Evolutionary conservation across 2,888 invertebrate species (phyloP).

Genomic region (Imbricaverruca yamaguchii): DNA sequence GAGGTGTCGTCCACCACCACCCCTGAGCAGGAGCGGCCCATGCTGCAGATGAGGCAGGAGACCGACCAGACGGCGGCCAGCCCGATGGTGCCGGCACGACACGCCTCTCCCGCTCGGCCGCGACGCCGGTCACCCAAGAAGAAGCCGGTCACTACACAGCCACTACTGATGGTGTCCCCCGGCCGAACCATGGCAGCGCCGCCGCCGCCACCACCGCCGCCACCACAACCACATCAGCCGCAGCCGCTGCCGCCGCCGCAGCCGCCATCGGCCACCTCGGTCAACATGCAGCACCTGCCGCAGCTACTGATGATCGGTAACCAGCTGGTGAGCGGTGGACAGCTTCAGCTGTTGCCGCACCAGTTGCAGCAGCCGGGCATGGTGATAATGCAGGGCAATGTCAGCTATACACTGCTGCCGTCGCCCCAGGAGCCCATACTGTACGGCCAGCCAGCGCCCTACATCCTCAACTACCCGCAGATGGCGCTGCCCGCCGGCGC

Average conservation of each 20-base stretch:
- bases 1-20: conserved; percentile 1
- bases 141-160: neutral
- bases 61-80: too few relatives aligned
- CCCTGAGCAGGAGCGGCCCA: neutral
- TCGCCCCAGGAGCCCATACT: conserved; percentile 21
- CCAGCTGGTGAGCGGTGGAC: conserved; percentile 20
- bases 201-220: neutral
- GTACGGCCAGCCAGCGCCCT: conserved; percentile 28
- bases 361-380: conserved; percentile 1
- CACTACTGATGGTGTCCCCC: neutral
- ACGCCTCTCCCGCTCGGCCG: too few relatives aligned
- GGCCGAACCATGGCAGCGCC: conserved; percentile 16
- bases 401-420: conserved; percentile 6
- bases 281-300: neutral
- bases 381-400: conserved; percentile 11
- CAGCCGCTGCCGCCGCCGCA: neutral
- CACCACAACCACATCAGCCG: neutral
- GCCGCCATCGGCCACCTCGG: neutral
- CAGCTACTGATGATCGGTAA: conserved; percentile 21
- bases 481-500: conserved; percentile 7
- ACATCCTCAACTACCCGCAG: conserved; percentile 29
- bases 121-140: neutral
- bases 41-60: neutral
- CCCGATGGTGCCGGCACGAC: too few relatives aligned
- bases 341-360: conserved; percentile 22